Percentiles rank a stretch among this genome's conserved stretches.
Conservation (phyloP, 2,113 vertebrate species). For the Isurus oxyrinchus region DNA sequence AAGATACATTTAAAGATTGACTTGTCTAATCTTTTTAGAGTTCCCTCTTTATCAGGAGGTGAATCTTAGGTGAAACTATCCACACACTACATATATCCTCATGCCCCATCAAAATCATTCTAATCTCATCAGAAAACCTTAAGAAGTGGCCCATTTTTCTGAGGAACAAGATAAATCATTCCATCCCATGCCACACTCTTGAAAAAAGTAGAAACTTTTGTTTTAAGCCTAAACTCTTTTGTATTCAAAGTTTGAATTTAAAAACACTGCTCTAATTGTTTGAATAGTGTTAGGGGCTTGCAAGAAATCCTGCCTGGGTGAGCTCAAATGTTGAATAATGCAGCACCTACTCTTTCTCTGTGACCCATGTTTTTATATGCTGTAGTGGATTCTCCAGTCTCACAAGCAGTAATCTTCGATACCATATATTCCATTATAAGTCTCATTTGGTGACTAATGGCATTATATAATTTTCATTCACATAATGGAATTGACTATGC, state of each 20-base stretch:
- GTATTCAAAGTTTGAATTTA: background rate
- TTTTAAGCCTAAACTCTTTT: background rate
- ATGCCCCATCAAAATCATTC: background rate
- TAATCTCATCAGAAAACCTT: conserved; percentile 11
- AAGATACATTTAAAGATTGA: background rate
- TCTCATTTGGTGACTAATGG: background rate
- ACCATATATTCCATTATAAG: background rate
- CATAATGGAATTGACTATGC: background rate
- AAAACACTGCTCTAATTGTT: background rate
- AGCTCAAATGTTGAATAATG: background rate
- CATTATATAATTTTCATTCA: background rate
- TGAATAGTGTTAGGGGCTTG: background rate
- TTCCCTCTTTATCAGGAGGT: conserved; percentile 29
- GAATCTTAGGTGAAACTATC: conserved; percentile 25
- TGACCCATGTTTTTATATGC: background rate
- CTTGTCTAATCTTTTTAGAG: background rate
- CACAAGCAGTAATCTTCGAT: background rate
- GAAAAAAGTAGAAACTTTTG: background rate
- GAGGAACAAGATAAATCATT: background rate
- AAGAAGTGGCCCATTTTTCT: background rate
- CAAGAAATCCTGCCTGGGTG: background rate
- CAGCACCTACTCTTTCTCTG: background rate
- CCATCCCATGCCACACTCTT: background rate
- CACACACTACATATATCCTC: background rate
- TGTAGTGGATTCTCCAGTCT: background rate